Conservation (phyloP, 2,888 invertebrate species). For the Zonitis immaculata region DNA sequence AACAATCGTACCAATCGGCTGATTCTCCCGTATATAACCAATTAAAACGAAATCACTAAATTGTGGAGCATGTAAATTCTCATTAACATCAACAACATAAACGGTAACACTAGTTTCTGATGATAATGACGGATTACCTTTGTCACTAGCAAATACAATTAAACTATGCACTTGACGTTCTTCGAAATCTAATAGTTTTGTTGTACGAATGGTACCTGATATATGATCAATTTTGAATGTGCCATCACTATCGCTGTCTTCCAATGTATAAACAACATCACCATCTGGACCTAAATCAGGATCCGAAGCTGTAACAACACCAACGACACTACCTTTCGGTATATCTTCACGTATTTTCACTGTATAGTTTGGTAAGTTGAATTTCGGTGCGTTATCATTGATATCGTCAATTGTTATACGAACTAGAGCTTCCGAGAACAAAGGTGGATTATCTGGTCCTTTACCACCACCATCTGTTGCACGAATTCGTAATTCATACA, state of each 20-base stretch:
- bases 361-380: constrained; percentile 67
- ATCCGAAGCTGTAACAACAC: constrained; percentile 77
- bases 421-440: constrained; percentile 78
- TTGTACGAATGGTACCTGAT: constrained; percentile 82
- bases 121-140: constrained; percentile 74
- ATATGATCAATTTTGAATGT: constrained; percentile 78
- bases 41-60: constrained; percentile 77
- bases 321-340: constrained; percentile 81
- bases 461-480: constrained; percentile 70
- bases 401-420: constrained; percentile 81
- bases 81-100: constrained; percentile 91
- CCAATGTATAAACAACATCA: constrained; percentile 72
- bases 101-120: constrained; percentile 77
- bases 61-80: constrained; percentile 78
- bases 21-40: constrained; percentile 76
- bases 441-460: constrained; percentile 53
- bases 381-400: constrained; percentile 84
- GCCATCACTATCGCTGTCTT: constrained; percentile 63
- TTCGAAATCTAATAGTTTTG: constrained; percentile 79
- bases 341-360: constrained; percentile 89
- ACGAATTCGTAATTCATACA: constrained; percentile 73
- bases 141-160: constrained; percentile 78
- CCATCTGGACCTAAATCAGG: constrained; percentile 82
- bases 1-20: constrained; percentile 70
- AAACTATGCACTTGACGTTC: constrained; percentile 84